These are phyloP conservation scores for Syrphus vitripennis DNA, from an alignment of 2,888 invertebrate genomes.

Conservation along the genomic window DNA sequence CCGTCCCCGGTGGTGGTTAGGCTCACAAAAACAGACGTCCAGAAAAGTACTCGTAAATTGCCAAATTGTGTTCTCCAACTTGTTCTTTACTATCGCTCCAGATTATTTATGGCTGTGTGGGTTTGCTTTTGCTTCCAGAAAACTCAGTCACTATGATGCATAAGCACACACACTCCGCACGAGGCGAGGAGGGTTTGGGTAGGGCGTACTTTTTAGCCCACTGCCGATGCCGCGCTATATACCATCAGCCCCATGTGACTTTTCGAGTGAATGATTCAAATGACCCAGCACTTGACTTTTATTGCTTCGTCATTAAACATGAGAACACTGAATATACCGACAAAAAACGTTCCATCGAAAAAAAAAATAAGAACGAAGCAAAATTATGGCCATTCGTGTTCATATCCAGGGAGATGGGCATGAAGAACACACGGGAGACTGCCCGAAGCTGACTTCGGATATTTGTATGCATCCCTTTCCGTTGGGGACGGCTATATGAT, in stretches of 20 bases:
- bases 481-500: neutral
- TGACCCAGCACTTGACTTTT: slow-evolving; percentile 69
- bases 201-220: neutral
- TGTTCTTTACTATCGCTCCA: slow-evolving; percentile 63
- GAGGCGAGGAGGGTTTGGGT: too few species aligned
- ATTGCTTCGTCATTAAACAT: slow-evolving; percentile 67
- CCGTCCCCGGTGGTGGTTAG: neutral
- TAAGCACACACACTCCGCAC: neutral
- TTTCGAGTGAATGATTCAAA: slow-evolving; percentile 70
- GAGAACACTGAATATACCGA: slow-evolving; percentile 51
- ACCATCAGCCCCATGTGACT: slow-evolving; percentile 41
- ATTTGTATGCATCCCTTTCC: slow-evolving; percentile 35
- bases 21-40: neutral
- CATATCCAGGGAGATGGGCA: slow-evolving; percentile 41
- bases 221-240: neutral
- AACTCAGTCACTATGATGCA: slow-evolving; percentile 46
- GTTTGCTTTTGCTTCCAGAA: slow-evolving; percentile 58
- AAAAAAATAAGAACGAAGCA: too few species aligned
- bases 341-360: neutral
- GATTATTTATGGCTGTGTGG: slow-evolving; percentile 66
- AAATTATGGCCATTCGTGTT: slow-evolving; percentile 52
- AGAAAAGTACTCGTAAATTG: slow-evolving; percentile 65
- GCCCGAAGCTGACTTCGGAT: slow-evolving; percentile 13
- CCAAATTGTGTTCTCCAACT: slow-evolving; percentile 68
- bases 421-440: neutral